Percentiles rank a stretch among this genome's conserved stretches.
Evolutionary conservation across 2,888 invertebrate species (phyloP).

Genomic region (Yponomeuta evonymella): DNA sequence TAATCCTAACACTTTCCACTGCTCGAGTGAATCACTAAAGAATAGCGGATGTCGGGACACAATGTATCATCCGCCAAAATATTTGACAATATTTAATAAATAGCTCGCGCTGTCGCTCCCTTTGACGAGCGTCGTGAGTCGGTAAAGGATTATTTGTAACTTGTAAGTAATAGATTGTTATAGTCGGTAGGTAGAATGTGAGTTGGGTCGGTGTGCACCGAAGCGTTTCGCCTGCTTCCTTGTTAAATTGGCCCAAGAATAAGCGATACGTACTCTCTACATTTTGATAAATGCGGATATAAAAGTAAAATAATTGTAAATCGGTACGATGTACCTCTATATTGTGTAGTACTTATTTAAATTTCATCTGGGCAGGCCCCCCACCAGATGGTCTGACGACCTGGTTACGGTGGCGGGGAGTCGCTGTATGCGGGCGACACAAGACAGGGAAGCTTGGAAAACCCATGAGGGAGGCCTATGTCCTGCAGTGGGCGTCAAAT

Average conservation of each 20-base stretch:
- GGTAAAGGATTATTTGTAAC: slow-evolving; percentile 63
- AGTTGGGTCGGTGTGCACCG: slow-evolving; percentile 29
- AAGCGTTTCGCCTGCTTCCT: slow-evolving; percentile 52
- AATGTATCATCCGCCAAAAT: slow-evolving; percentile 55
- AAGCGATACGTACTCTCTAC: slow-evolving; percentile 17
- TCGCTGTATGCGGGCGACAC: too few species aligned
- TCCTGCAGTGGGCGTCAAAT: too few species aligned
- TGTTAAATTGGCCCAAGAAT: slow-evolving; percentile 33
- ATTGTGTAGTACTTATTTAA: too few species aligned
- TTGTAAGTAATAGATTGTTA: slow-evolving; percentile 38
- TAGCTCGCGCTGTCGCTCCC: slow-evolving; percentile 55
- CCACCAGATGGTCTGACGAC: too few species aligned
- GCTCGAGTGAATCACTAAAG: slow-evolving; percentile 7
- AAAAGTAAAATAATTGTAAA: too few species aligned
- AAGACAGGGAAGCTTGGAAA: too few species aligned
- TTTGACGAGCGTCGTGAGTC: slow-evolving; percentile 57
- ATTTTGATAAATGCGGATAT: too few species aligned
- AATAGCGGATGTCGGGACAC: slow-evolving; percentile 27
- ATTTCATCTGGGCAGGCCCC: too few species aligned
- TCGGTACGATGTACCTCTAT: too few species aligned
- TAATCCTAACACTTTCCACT: neutral
- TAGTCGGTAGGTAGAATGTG: slow-evolving; percentile 37
- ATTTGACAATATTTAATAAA: slow-evolving; percentile 62
- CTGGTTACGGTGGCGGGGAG: too few species aligned
- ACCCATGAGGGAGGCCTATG: too few species aligned